A percentile compares a stretch with the other conserved stretches of the same genome.
Evolutionary conservation across 2,888 invertebrate species (phyloP).

Genomic region (Drosophila kambysellisi): DNA sequence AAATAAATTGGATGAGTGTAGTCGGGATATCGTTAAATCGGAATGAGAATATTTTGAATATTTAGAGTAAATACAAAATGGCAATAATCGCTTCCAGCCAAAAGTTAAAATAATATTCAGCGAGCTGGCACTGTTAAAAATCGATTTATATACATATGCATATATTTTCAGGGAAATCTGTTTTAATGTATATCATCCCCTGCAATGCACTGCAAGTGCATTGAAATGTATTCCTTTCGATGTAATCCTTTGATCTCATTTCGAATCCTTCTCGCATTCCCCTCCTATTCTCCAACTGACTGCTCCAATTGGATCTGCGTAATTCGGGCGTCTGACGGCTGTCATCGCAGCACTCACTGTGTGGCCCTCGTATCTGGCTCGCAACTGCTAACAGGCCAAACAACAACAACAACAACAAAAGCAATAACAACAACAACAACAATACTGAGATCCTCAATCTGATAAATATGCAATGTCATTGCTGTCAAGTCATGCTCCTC

Average conservation of each 20-base stretch:
- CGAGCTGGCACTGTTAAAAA: too few relatives aligned
- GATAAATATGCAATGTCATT: constrained; percentile 64
- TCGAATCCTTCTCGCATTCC: neutral
- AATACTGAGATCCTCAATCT: constrained; percentile 10
- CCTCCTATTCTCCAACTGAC: neutral
- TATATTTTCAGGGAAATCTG: too few relatives aligned
- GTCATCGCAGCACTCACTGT: constrained; percentile 50
- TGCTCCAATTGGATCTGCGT: constrained; percentile 58
- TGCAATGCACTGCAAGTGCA: neutral
- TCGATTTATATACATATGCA: too few relatives aligned
- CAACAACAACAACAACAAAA: constrained; percentile 2
- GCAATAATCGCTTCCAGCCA: too few relatives aligned
- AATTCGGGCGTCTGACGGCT: constrained; percentile 65
- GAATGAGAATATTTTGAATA: too few relatives aligned
- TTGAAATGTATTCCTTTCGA: neutral
- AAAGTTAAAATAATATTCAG: too few relatives aligned
- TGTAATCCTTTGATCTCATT: neutral
- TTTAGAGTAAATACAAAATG: too few relatives aligned
- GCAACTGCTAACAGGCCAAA: constrained; percentile 30
- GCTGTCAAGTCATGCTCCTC: constrained; percentile 53
- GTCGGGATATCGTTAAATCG: neutral
- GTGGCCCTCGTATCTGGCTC: constrained; percentile 9
- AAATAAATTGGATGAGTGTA: neutral
- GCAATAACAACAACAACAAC: constrained; percentile 1
- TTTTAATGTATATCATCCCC: too few relatives aligned